These are phyloP conservation scores for Tretioscincus oriximinensis DNA, from an alignment of 2,113 vertebrate species.

Conservation along the genomic window DNA sequence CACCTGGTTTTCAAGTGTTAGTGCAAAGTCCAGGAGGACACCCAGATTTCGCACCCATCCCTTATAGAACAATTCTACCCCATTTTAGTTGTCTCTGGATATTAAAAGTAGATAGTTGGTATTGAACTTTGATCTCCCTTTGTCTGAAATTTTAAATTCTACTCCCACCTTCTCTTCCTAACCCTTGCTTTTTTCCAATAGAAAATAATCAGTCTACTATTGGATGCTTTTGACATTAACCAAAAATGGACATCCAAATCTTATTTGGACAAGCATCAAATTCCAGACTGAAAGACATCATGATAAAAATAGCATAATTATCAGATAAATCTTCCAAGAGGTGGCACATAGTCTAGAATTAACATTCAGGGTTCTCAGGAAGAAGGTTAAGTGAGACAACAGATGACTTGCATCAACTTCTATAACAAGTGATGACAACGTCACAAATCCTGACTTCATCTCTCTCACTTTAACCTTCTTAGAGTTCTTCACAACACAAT, in stretches of 20 bases:
- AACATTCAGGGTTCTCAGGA: slow-evolving; percentile 18
- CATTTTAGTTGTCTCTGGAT: slow-evolving; percentile 34
- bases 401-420: neutral
- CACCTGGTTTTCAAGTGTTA: no score
- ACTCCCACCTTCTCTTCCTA: no score
- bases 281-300: neutral
- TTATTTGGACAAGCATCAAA: neutral
- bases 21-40: no score
- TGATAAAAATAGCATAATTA: slow-evolving; percentile 13
- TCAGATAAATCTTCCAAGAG: slow-evolving; percentile 9
- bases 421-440: neutral
- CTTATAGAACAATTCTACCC: no score
- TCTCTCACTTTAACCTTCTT: neutral
- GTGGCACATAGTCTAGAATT: slow-evolving; percentile 5
- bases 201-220: neutral
- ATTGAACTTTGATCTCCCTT: slow-evolving; percentile 39
- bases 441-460: neutral
- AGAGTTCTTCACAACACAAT: slow-evolving; percentile 1
- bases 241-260: slow-evolving; percentile 1
- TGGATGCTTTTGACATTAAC: neutral
- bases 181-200: neutral
- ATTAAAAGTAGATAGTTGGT: neutral
- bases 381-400: neutral
- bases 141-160: slow-evolving; percentile 36
- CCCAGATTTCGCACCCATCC: no score